A percentile compares a stretch with the other conserved stretches of the same genome.
These are phyloP conservation scores for Drosophila emarginata DNA, from an alignment of 2,888 invertebrate species.

Conservation along the genomic window DNA sequence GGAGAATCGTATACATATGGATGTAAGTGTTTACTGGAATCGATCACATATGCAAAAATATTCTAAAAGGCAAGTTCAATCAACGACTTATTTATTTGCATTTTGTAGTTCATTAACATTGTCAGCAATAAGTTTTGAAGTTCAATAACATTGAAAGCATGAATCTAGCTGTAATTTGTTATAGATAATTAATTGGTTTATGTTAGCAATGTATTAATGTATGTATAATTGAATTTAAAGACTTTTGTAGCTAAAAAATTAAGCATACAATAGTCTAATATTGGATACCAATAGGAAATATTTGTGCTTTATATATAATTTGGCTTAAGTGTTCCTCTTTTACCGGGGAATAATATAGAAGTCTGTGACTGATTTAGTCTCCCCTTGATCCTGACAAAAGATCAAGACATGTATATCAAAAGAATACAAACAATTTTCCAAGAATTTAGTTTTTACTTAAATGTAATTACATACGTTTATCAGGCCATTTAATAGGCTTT, in stretches of 20 bases:
- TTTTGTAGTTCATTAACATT: conserved; percentile 48
- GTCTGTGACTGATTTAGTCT: no score
- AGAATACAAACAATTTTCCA: not conserved
- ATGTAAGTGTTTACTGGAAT: conserved; percentile 22
- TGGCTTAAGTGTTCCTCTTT: no score
- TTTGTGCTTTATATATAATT: no score
- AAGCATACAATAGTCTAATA: not conserved
- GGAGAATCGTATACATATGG: conserved; percentile 10
- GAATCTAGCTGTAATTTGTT: conserved; percentile 1
- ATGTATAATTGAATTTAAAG: not conserved
- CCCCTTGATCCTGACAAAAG: not conserved
- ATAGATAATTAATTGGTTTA: not conserved
- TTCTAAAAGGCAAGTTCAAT: conserved; percentile 54
- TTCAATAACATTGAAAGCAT: conserved; percentile 51
- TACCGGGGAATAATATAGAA: no score
- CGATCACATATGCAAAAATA: conserved; percentile 38
- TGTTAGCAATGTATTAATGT: not conserved
- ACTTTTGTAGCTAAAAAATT: not conserved
- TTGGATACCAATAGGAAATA: no score
- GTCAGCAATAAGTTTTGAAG: conserved; percentile 44
- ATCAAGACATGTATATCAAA: not conserved
- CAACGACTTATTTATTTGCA: conserved; percentile 53
- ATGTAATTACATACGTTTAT: not conserved
- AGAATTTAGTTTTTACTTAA: not conserved
- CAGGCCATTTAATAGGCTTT: conserved; percentile 1